Evolutionary conservation across 2,888 invertebrate species (phyloP), one percentile per base, ranked within the genome.

Genomic region (Leptarthrus brevirostris): DNA sequence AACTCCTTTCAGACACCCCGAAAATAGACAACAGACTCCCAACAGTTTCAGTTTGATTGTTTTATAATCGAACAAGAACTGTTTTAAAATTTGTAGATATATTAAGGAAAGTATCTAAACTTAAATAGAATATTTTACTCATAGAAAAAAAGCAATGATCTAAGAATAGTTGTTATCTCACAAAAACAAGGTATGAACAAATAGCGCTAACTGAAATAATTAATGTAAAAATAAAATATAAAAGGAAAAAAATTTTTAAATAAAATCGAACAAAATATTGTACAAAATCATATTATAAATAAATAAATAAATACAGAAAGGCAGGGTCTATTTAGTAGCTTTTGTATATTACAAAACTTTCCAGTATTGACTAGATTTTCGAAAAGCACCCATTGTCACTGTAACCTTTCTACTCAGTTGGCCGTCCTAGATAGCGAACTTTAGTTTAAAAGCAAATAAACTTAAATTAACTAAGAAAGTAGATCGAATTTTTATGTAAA

Each of bases 271-370:
- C 6, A 22, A 54, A 30, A 54, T 12, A 54, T 54, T 54, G 54
- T 54, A 54, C 24, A 69, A 69, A 69, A 69, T 49, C 49, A 34
- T 34, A 69, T 49, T 34, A 69, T 40, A 16, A 30, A 69, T 22
- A 52, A 49, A 14, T 20, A 66, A 49, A 24, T 36, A 52, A 52
- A n/a, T 52, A 69, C 49, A 52, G 52, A 69, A 52, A 69, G 69
- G 69, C 69, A 69, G 69, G 69, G 69, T 69, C 69, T 69, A 69
- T 69, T 69, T 69, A 30, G 69, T 69, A 69, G 69, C 69, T 69
- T 69, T 69, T 69, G 52, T 69, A 69, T 69, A 69, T 34, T 52
- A 69, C 16, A 34, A 26, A 6, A 52, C 18, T 52, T 34, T 52
- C 18, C 26, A 34, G 4, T 2, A 40, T 40, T 12, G 40, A 30